A percentile compares a stretch with the other conserved stretches of the same genome.
Evolutionary conservation across 2,113 vertebrate genomes (phyloP).

Genomic region (Cavia aperea): DNA sequence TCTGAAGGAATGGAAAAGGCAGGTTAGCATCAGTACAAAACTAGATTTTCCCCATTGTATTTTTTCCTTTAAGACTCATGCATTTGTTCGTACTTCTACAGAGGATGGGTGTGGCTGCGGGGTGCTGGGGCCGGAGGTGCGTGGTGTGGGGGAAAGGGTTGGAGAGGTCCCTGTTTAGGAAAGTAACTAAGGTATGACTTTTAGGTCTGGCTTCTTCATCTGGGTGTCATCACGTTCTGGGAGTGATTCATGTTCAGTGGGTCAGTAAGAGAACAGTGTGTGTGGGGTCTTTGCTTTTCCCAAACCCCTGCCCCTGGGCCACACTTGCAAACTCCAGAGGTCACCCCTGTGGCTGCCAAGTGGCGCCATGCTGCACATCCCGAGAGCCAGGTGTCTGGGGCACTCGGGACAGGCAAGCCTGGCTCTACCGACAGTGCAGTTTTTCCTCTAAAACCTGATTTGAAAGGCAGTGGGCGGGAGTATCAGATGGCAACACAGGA

Average conservation of each 20-base stretch:
- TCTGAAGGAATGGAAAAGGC: background rate
- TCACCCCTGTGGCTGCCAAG: background rate
- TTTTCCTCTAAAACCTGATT: background rate
- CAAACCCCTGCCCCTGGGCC: background rate
- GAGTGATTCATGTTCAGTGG: background rate
- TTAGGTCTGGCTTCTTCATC: background rate
- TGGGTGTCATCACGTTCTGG: background rate
- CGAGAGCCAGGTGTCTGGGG: background rate
- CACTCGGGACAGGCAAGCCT: background rate
- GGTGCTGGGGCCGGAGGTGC: background rate
- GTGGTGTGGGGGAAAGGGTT: background rate
- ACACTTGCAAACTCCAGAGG: background rate
- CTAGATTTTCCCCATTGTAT: background rate
- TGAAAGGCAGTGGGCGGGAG: background rate
- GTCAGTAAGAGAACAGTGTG: background rate
- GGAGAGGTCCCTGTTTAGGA: background rate
- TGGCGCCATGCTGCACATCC: background rate
- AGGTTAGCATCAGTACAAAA: background rate
- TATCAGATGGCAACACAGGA: background rate
- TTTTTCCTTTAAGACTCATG: background rate
- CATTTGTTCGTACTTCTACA: background rate
- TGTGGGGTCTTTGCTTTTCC: background rate
- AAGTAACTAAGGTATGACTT: background rate
- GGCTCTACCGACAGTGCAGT: background rate
- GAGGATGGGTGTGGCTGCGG: background rate